phyloP scores from a whole-genome alignment of 2,797 vertebrate species.

The Pagetopsis macropterus region DNA sequence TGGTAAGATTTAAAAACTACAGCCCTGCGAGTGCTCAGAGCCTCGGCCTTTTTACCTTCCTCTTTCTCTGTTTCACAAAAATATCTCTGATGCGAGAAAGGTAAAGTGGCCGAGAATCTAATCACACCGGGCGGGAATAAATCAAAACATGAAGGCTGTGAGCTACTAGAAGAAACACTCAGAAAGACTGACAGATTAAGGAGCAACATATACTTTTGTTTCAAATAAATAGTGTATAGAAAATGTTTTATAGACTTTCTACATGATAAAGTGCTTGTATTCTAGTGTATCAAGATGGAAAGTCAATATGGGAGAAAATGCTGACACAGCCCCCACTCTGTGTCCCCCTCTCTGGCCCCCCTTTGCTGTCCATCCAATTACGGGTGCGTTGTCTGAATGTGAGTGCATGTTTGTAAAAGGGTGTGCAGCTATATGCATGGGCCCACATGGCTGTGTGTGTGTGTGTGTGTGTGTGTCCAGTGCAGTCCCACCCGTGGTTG shows the following conservation, averaged over 20 bases:
- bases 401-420: constrained; percentile 54
- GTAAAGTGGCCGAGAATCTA: constrained; percentile 65
- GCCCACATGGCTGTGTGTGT: constrained; percentile 38
- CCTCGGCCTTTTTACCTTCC: constrained; percentile 67
- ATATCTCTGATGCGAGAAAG: constrained; percentile 81
- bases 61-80: constrained; percentile 84
- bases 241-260: constrained; percentile 85
- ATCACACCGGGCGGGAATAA: constrained; percentile 53
- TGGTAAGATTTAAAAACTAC: constrained; percentile 50
- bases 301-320: constrained; percentile 81
- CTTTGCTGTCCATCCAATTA: constrained; percentile 78
- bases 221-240: constrained; percentile 82
- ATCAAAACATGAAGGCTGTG: constrained; percentile 46
- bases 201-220: constrained; percentile 78
- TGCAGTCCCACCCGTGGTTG: constrained; percentile 95
- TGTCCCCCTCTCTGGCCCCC: constrained; percentile 71
- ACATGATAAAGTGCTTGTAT: constrained; percentile 88
- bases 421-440: constrained; percentile 51
- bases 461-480: constrained; percentile 70
- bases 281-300: constrained; percentile 85
- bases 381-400: constrained; percentile 66
- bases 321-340: constrained; percentile 79
- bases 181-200: constrained; percentile 76
- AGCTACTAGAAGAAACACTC: constrained; percentile 68
- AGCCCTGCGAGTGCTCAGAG: constrained; percentile 55